Evolutionary conservation across 1,140 invertebrate genomes (phyloP).

Genomic region (Trichonephila clavata): DNA sequence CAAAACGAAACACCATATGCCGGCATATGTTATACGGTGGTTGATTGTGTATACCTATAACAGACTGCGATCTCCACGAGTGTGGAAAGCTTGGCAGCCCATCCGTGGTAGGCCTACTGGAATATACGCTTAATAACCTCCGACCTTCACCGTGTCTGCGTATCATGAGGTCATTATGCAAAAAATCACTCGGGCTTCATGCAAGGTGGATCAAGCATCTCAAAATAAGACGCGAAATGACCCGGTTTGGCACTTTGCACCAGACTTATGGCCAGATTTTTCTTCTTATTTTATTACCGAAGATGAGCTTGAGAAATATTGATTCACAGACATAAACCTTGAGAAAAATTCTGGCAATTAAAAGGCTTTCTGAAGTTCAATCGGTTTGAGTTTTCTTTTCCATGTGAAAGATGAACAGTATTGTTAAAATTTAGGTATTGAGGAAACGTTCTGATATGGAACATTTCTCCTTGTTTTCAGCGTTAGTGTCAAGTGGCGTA

Average conservation of each 20-base stretch:
- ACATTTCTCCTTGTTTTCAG: too few species aligned
- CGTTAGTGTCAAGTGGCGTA: too few species aligned
- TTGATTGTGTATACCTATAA: not conserved
- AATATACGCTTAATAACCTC: conserved; percentile 55
- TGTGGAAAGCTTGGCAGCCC: not conserved
- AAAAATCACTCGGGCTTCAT: conserved; percentile 9
- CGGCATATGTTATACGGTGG: not conserved
- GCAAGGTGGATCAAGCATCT: conserved; percentile 37
- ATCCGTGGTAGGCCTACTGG: conserved; percentile 17
- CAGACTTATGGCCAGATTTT: not conserved
- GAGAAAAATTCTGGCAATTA: too few species aligned
- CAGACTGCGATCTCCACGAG: not conserved
- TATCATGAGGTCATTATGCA: conserved; percentile 56
- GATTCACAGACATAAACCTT: not conserved
- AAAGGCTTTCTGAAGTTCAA: too few species aligned
- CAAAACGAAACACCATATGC: not conserved
- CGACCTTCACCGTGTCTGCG: conserved; percentile 50
- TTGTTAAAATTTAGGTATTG: too few species aligned
- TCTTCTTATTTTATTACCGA: not conserved
- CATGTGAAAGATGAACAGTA: too few species aligned
- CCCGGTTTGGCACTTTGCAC: conserved; percentile 3
- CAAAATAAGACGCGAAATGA: conserved; percentile 7
- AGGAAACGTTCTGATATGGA: too few species aligned
- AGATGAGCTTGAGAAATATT: not conserved
- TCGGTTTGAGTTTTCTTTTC: too few species aligned